Evolutionary conservation across 2,113 vertebrate species (phyloP).

Genomic region (Clarias macrocephalus): DNA sequence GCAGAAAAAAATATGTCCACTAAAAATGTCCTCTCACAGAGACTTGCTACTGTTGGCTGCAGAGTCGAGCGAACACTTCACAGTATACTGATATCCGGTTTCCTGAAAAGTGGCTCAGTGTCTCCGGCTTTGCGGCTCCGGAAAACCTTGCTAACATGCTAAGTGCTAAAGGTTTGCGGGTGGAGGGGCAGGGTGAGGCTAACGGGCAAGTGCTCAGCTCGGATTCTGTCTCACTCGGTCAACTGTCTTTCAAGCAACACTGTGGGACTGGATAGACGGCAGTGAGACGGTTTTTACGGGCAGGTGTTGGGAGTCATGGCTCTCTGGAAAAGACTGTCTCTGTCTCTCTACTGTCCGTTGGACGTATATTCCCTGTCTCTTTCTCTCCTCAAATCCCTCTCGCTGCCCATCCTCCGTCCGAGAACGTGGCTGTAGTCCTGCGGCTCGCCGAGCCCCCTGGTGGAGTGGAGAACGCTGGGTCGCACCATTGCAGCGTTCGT

Average conservation of each 20-base stretch:
- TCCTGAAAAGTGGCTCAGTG: slow-evolving; percentile 19
- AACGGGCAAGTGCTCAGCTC: neutral
- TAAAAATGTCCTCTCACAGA: slow-evolving; percentile 57
- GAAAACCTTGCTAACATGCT: slow-evolving; percentile 23
- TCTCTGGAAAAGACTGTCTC: slow-evolving; percentile 36
- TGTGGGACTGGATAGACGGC: slow-evolving; percentile 57
- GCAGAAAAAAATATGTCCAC: slow-evolving; percentile 47
- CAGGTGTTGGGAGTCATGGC: slow-evolving; percentile 49
- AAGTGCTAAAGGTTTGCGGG: slow-evolving; percentile 27
- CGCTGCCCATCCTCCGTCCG: slow-evolving; percentile 5
- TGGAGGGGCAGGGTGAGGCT: slow-evolving; percentile 39
- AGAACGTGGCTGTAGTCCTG: slow-evolving; percentile 79
- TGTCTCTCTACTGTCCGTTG: slow-evolving; percentile 4
- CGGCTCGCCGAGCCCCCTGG: slow-evolving; percentile 70
- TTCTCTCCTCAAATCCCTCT: slow-evolving; percentile 24
- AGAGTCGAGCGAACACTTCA: slow-evolving; percentile 48
- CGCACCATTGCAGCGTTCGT: slow-evolving; percentile 51
- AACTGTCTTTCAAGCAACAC: slow-evolving; percentile 36
- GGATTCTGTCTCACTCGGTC: slow-evolving; percentile 50
- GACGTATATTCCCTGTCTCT: neutral
- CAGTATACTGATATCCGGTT: slow-evolving; percentile 42
- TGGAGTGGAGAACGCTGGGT: slow-evolving; percentile 64
- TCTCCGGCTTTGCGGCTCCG: neutral
- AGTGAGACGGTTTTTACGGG: slow-evolving; percentile 64
- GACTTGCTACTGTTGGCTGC: slow-evolving; percentile 59